A percentile compares a stretch with the other conserved stretches of the same genome.
phyloP scores from a whole-genome alignment of 1,140 invertebrate genomes.

The Diabrotica undecimpunctata region DNA sequence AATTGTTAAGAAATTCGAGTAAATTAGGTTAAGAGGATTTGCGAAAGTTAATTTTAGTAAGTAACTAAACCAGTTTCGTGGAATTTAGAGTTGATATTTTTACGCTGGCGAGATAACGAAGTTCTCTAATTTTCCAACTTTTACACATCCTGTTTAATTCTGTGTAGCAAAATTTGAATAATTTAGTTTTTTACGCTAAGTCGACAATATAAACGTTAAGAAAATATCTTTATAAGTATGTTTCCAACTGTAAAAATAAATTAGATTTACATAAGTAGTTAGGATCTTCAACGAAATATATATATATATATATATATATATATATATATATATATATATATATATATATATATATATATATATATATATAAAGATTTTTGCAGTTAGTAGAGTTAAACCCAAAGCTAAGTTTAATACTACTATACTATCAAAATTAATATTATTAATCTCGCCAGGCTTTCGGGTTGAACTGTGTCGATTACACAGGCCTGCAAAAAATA shows the following conservation, averaged over 20 bases:
- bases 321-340: too few relatives aligned
- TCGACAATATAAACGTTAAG: neutral
- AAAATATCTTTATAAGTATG: slow-evolving; percentile 1
- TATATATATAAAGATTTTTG: too few relatives aligned
- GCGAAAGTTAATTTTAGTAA: slow-evolving; percentile 33
- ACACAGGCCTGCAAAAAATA: too few relatives aligned
- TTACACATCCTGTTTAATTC: slow-evolving; percentile 10
- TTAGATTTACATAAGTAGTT: too few relatives aligned
- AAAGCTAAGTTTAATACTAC: too few relatives aligned
- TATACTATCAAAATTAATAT: too few relatives aligned
- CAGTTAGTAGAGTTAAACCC: too few relatives aligned
- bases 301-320: too few relatives aligned
- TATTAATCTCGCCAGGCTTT: too few relatives aligned
- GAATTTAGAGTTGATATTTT: slow-evolving; percentile 31
- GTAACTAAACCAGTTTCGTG: slow-evolving; percentile 29
- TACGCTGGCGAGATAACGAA: slow-evolving; percentile 27
- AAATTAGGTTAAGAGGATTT: slow-evolving; percentile 34
- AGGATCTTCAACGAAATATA: too few relatives aligned
- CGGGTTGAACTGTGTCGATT: too few relatives aligned
- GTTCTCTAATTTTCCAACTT: slow-evolving; percentile 25
- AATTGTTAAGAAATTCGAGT: slow-evolving; percentile 19
- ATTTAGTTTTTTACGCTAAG: slow-evolving; percentile 5
- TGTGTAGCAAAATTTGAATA: slow-evolving; percentile 12
- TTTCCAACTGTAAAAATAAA: neutral
- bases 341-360: too few relatives aligned